Evolutionary conservation across 37 sponge, comb jelly and placozoan species (phyloP).

Genomic region (Halisarca cf. caerulea): DNA sequence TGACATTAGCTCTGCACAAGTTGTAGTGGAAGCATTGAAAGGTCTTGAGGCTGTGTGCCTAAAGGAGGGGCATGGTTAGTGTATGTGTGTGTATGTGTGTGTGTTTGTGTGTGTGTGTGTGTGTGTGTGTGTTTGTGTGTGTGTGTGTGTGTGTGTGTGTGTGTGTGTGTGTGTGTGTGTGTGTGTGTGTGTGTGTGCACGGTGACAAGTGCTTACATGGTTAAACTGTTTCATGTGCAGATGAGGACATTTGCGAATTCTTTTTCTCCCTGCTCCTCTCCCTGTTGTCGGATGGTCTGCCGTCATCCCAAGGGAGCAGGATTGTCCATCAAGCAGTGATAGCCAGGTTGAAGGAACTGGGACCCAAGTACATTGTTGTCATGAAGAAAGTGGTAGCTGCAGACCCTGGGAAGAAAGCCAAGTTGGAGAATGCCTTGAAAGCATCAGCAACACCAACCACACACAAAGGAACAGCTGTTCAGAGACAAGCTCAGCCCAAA

Average conservation of each 20-base stretch:
- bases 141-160: neutral
- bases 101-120: slow-evolving; percentile 25
- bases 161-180: too few species aligned
- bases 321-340: slow-evolving; percentile 52
- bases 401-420: slow-evolving; percentile 53
- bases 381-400: slow-evolving; percentile 69
- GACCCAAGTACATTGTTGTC: slow-evolving; percentile 69
- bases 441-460: neutral
- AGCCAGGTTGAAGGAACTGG: slow-evolving; percentile 61
- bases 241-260: neutral
- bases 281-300: neutral
- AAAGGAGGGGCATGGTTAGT: neutral
- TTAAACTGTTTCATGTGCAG: neutral
- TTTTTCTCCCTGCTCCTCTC: neutral
- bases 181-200: too few species aligned
- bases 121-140: slow-evolving; percentile 26
- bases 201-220: neutral
- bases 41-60: neutral
- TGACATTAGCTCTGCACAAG: too few species aligned
- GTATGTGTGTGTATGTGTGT: slow-evolving; percentile 7
- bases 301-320: neutral
- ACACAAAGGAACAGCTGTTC: neutral
- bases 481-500: slow-evolving; percentile 25
- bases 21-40: neutral
- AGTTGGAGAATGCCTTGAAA: slow-evolving; percentile 73